Evolutionary conservation across 2,888 invertebrate genomes (phyloP).

Genomic region (Folsomia candida): DNA sequence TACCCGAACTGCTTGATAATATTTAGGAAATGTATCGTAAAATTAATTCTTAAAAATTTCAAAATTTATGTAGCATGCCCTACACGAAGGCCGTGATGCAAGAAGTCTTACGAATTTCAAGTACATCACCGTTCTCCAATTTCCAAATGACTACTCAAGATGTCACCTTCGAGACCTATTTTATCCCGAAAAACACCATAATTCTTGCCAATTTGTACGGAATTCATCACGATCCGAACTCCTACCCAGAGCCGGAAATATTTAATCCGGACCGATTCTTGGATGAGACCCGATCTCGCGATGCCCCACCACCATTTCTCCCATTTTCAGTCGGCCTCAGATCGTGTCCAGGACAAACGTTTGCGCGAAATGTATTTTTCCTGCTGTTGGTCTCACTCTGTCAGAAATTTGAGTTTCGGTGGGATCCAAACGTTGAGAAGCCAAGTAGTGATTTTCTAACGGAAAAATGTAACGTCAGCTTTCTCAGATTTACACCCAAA

Average conservation of each 20-base stretch:
- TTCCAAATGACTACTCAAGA: constrained; percentile 31
- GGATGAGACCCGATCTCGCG: background rate
- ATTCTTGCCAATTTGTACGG: constrained; percentile 33
- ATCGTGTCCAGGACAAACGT: background rate
- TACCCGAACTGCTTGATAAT: too few species aligned
- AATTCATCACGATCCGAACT: too few species aligned
- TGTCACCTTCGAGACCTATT: constrained; percentile 24
- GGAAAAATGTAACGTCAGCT: too few species aligned
- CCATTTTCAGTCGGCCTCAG: constrained; percentile 29
- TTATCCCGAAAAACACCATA: constrained; percentile 38
- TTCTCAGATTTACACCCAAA: too few species aligned
- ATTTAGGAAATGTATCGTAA: background rate
- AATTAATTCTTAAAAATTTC: background rate
- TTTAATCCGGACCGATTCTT: constrained; percentile 41
- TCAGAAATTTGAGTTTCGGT: background rate
- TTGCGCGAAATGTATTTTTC: background rate
- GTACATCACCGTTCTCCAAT: constrained; percentile 26
- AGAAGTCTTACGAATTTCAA: constrained; percentile 33
- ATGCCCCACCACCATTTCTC: constrained; percentile 5
- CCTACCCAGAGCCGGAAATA: constrained; percentile 3
- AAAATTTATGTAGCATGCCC: constrained; percentile 15
- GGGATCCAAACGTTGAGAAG: too few species aligned
- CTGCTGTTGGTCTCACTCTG: background rate
- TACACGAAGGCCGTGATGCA: constrained; percentile 33
- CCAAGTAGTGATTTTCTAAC: too few species aligned